phyloP scores from a whole-genome alignment of 2,797 vertebrate species.

The Loriculus beryllinus region DNA sequence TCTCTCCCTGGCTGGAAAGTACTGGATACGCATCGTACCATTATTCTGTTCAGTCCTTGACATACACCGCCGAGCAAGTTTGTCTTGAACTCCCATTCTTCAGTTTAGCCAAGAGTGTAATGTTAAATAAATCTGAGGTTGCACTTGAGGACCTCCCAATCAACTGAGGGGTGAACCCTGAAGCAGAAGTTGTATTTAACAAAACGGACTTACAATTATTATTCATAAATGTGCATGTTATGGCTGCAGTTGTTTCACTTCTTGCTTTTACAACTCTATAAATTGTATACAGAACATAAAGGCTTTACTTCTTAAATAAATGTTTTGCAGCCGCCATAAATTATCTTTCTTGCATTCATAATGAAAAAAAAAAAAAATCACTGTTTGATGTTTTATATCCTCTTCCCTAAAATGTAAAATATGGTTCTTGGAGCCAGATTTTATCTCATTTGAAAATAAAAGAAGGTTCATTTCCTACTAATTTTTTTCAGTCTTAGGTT shows the following conservation, averaged over 20 bases:
- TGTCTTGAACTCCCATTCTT: neutral
- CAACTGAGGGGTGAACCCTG: slow-evolving; percentile 12
- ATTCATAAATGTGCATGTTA: slow-evolving; percentile 69
- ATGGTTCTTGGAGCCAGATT: slow-evolving; percentile 66
- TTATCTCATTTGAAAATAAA: slow-evolving; percentile 71
- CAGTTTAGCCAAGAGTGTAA: neutral
- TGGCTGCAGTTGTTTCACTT: slow-evolving; percentile 62
- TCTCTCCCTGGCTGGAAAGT: neutral
- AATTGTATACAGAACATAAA: slow-evolving; percentile 67
- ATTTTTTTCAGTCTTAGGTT: slow-evolving; percentile 41
- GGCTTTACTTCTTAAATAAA: slow-evolving; percentile 68
- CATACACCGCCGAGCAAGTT: neutral
- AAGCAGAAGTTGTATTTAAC: slow-evolving; percentile 46
- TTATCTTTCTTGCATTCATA: slow-evolving; percentile 65
- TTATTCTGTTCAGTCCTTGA: neutral
- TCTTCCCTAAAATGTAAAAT: slow-evolving; percentile 72
- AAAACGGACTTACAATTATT: slow-evolving; percentile 61
- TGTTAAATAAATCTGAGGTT: neutral
- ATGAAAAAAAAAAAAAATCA: slow-evolving; percentile 47
- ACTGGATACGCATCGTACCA: fast-evolving
- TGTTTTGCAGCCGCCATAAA: slow-evolving; percentile 65
- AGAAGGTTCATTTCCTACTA: slow-evolving; percentile 66
- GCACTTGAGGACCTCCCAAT: neutral
- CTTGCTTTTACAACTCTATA: slow-evolving; percentile 68
- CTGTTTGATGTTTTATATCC: slow-evolving; percentile 67